Conservation (phyloP, 2,797 vertebrate species). For the Melanogrammus aeglefinus region DNA sequence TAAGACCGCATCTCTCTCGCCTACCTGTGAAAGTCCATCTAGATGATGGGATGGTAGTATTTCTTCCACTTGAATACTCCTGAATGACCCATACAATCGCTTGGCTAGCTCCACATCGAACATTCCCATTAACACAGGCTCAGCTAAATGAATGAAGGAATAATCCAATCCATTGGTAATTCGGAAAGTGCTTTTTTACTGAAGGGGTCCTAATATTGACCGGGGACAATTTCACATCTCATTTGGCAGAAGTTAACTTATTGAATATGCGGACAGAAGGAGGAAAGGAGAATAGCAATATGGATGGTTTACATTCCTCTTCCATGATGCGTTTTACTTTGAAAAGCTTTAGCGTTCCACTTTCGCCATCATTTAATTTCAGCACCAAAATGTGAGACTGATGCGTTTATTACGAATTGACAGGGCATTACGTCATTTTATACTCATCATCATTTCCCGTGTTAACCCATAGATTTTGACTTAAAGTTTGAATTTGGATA, state of each 20-base stretch:
- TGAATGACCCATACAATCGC: conserved; percentile 57
- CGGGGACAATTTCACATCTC: conserved; percentile 71
- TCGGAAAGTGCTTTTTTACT: conserved; percentile 64
- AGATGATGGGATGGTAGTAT: conserved; percentile 50
- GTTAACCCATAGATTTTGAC: neutral
- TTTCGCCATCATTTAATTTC: neutral
- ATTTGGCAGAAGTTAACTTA: conserved; percentile 66
- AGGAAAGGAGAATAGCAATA: conserved; percentile 52
- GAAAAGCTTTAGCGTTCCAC: conserved; percentile 52
- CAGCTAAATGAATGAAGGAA: conserved; percentile 65
- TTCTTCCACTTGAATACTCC: conserved; percentile 51
- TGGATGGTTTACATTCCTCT: conserved; percentile 60
- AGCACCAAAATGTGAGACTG: neutral
- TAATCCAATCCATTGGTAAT: conserved; percentile 65
- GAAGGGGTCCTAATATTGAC: conserved; percentile 55
- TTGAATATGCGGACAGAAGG: conserved; percentile 59
- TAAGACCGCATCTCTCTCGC: neutral
- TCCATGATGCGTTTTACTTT: conserved; percentile 31
- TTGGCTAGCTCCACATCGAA: conserved; percentile 61
- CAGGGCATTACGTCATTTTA: neutral
- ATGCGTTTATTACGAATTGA: neutral
- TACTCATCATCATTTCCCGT: neutral
- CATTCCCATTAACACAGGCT: conserved; percentile 65
- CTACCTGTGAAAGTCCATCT: conserved; percentile 34
- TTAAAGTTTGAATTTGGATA: neutral